These are phyloP conservation scores for Circaetus cinerascens DNA, from an alignment of 2,113 vertebrate species.

Conservation along the genomic window DNA sequence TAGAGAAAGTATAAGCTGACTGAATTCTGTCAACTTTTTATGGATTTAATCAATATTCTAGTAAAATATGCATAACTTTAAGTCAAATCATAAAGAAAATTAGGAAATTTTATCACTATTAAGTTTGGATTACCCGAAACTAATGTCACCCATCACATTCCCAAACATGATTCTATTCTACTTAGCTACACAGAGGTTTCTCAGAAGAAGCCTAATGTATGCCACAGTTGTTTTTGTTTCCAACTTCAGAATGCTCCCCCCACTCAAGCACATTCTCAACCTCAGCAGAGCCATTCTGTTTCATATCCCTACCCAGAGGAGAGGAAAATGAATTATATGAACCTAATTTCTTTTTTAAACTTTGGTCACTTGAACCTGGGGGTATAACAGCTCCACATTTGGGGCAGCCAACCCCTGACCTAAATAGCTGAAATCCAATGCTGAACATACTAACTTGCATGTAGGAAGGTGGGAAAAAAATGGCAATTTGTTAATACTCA, in stretches of 20 bases:
- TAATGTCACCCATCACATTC: neutral
- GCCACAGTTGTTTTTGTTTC: neutral
- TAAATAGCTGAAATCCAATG: neutral
- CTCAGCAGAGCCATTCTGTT: neutral
- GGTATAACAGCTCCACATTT: neutral
- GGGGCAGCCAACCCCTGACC: neutral
- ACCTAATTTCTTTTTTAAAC: neutral
- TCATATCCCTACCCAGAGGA: neutral
- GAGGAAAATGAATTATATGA: neutral
- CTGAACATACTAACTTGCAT: neutral
- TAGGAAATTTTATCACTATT: neutral
- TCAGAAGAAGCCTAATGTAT: neutral
- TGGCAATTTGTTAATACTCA: neutral
- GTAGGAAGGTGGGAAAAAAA: neutral
- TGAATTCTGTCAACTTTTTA: neutral
- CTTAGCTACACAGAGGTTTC: neutral
- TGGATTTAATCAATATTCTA: neutral
- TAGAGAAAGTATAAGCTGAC: neutral
- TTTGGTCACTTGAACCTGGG: neutral
- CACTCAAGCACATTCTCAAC: neutral
- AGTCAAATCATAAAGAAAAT: neutral
- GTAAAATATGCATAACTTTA: neutral
- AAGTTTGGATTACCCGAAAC: neutral
- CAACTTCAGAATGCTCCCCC: neutral
- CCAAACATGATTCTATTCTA: neutral